Conservation (phyloP, 2,888 invertebrate species). For the Dioctria linearis region DNA sequence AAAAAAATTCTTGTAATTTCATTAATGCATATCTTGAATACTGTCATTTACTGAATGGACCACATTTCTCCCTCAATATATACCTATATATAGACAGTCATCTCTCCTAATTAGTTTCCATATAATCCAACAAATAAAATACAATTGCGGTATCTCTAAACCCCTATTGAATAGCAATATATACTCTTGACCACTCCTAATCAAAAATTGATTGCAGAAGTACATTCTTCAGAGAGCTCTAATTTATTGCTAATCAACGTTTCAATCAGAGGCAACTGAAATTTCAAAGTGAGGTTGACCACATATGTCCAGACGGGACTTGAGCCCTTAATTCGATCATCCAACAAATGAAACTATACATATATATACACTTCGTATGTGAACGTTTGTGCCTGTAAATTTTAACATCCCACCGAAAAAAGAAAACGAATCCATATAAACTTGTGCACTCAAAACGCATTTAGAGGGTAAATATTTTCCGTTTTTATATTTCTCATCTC, state of each 20-base stretch:
- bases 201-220: slow-evolving; percentile 32
- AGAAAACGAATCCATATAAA: background rate
- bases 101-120: too few relatives aligned
- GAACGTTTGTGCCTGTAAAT: background rate
- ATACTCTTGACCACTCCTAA: slow-evolving; percentile 26
- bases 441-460: background rate
- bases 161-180: background rate
- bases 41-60: too few relatives aligned
- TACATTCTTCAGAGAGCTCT: background rate
- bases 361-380: too few relatives aligned
- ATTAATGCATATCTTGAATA: too few relatives aligned
- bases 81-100: too few relatives aligned
- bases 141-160: slow-evolving; percentile 15
- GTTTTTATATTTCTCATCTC: slow-evolving; percentile 15
- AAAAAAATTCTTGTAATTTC: too few relatives aligned
- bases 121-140: too few relatives aligned
- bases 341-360: background rate
- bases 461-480: background rate
- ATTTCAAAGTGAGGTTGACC: slow-evolving; percentile 13
- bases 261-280: slow-evolving; percentile 24
- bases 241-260: slow-evolving; percentile 30
- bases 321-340: slow-evolving; percentile 26
- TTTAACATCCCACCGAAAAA: background rate
- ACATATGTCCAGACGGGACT: slow-evolving; percentile 2
- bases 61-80: too few relatives aligned